Percentiles rank a stretch among this genome's conserved stretches.
Evolutionary conservation across 2,113 vertebrate genomes (phyloP).

Genomic region (Brachionichthys hirsutus): DNA sequence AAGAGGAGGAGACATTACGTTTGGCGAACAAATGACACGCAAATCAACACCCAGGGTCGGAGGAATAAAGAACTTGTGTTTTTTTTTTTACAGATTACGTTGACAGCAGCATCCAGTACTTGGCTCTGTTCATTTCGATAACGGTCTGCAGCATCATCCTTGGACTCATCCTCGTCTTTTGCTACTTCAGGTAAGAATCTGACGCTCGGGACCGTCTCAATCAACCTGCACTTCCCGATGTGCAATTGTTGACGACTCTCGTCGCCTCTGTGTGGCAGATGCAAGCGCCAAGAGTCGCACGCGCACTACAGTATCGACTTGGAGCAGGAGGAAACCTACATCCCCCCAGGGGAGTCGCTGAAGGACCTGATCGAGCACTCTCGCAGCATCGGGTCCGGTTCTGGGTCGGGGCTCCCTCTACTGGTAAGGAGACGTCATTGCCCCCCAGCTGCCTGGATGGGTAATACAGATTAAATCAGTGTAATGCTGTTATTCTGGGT

Average conservation of each 20-base stretch:
- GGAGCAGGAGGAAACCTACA: constrained; percentile 92
- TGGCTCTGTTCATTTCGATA: constrained; percentile 87
- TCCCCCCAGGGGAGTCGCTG: constrained; percentile 91
- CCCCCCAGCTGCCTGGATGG: no score
- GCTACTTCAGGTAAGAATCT: constrained; percentile 87
- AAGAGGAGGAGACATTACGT: constrained; percentile 6
- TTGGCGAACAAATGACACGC: constrained; percentile 28
- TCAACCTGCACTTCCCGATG: not conserved
- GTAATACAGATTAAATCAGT: not conserved
- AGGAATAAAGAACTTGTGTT: not conserved
- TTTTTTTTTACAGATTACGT: constrained; percentile 79
- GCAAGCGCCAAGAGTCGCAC: constrained; percentile 85
- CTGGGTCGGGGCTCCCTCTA: constrained; percentile 97
- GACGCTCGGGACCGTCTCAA: not conserved
- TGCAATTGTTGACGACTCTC: not conserved
- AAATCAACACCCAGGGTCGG: not conserved
- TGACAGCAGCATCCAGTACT: constrained; percentile 86
- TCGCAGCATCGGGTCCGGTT: constrained; percentile 94
- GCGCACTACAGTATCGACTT: constrained; percentile 90
- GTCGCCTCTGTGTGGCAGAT: constrained; percentile 69
- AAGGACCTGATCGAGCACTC: constrained; percentile 95
- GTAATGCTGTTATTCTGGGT: not conserved
- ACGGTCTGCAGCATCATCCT: constrained; percentile 86
- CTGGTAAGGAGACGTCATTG: constrained; percentile 84
- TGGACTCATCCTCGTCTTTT: constrained; percentile 84